These are phyloP conservation scores for Spea bombifrons DNA, from an alignment of 2,113 vertebrate genomes.

Conservation along the genomic window DNA sequence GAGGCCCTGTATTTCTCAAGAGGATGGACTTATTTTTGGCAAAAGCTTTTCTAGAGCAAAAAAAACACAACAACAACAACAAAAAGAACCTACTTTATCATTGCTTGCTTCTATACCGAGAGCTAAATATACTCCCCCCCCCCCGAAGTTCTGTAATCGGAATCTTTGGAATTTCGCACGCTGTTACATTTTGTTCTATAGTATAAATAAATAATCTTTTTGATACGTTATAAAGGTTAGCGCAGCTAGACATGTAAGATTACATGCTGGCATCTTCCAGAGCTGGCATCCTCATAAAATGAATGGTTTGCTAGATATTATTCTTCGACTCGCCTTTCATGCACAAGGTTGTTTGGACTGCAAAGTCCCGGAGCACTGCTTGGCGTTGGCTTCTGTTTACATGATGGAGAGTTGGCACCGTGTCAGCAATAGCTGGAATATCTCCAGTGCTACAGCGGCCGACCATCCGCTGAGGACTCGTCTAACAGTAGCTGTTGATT, in stretches of 20 bases:
- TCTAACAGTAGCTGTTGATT: slow-evolving; percentile 47
- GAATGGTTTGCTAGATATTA: slow-evolving; percentile 51
- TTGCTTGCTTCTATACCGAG: slow-evolving; percentile 13
- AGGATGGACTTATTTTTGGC: too few relatives aligned
- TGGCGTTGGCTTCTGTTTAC: slow-evolving; percentile 59
- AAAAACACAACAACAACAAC: too few relatives aligned
- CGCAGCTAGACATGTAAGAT: slow-evolving; percentile 53
- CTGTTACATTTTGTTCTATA: slow-evolving; percentile 39
- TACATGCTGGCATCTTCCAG: slow-evolving; percentile 44
- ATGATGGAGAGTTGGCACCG: slow-evolving; percentile 59
- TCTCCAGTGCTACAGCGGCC: slow-evolving; percentile 54
- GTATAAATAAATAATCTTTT: slow-evolving; percentile 27
- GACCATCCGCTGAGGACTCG: slow-evolving; percentile 52
- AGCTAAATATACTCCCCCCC: slow-evolving; percentile 11
- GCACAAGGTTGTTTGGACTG: slow-evolving; percentile 56
- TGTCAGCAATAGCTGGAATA: slow-evolving; percentile 55
- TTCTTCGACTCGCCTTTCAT: slow-evolving; percentile 38
- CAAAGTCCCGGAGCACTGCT: slow-evolving; percentile 51
- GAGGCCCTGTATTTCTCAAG: too few relatives aligned
- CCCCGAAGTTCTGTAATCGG: slow-evolving; percentile 13
- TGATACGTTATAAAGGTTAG: slow-evolving; percentile 55
- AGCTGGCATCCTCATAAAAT: slow-evolving; percentile 50
- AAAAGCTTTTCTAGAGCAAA: too few relatives aligned
- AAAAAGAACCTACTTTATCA: too few relatives aligned
- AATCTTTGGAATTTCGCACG: slow-evolving; percentile 18